Conservation (phyloP, 2,113 vertebrate species). For the Aramus guarauna region DNA sequence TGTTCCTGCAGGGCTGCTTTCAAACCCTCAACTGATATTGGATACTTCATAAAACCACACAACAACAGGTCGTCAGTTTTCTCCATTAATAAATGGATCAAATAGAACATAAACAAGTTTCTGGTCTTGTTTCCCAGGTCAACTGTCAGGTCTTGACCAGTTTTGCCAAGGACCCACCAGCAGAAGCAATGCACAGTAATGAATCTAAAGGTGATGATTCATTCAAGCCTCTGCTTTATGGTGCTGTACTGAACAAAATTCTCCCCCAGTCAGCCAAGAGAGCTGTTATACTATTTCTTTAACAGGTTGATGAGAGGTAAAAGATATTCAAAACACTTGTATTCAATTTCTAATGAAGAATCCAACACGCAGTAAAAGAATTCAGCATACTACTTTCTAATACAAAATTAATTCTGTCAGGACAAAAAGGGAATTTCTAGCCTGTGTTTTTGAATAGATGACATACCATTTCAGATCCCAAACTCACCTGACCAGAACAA, state of each 20-base stretch:
- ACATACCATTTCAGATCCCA: neutral
- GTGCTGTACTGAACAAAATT: neutral
- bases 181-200: neutral
- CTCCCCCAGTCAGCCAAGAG: neutral
- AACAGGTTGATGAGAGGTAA: neutral
- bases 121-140: neutral
- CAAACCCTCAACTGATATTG: neutral
- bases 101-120: neutral
- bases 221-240: neutral
- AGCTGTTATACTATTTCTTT: neutral
- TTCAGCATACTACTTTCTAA: neutral
- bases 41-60: neutral
- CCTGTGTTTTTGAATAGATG: neutral
- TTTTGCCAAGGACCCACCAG: neutral
- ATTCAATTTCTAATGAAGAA: neutral
- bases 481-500: conserved; percentile 77
- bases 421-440: neutral
- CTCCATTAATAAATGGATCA: neutral
- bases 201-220: neutral
- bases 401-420: neutral
- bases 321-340: neutral
- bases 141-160: neutral
- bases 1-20: neutral
- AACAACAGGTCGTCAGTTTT: neutral
- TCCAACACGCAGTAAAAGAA: neutral